Percentiles rank a stretch among this genome's conserved stretches.
Conservation (phyloP, 2,113 vertebrate species). For the Leucosticte australis region DNA sequence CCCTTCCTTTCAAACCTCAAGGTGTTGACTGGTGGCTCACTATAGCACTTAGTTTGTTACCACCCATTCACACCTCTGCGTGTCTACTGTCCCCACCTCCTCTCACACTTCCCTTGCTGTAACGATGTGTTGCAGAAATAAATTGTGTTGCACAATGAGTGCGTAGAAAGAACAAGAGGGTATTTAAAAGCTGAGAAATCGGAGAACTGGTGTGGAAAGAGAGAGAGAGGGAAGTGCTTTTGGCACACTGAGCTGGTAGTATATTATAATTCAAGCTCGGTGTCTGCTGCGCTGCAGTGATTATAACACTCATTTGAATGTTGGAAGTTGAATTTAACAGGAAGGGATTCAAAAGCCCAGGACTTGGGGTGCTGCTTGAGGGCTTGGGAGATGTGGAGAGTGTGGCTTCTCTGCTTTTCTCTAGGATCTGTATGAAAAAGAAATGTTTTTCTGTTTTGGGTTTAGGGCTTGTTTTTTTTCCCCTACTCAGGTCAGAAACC, state of each 20-base stretch:
- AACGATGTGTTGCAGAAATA: conserved; percentile 59
- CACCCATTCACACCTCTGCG: conserved; percentile 57
- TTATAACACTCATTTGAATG: conserved; percentile 2
- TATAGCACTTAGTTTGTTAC: conserved; percentile 34
- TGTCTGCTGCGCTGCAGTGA: neutral
- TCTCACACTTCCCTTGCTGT: conserved; percentile 37
- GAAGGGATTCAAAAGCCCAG: neutral
- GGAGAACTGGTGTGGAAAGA: conserved; percentile 28
- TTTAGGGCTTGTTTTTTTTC: neutral
- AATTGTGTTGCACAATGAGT: conserved; percentile 48
- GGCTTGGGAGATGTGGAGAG: neutral
- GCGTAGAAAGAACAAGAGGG: conserved; percentile 44
- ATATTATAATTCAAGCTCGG: conserved; percentile 31
- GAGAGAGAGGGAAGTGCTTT: conserved; percentile 29
- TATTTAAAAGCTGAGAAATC: conserved; percentile 58
- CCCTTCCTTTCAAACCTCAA: neutral
- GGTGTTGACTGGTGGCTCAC: conserved; percentile 54
- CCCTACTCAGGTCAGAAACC: neutral
- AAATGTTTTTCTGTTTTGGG: neutral
- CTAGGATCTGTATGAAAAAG: neutral
- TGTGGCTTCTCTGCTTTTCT: neutral
- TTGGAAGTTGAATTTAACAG: neutral
- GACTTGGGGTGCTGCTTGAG: neutral
- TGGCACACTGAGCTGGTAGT: neutral
- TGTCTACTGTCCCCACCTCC: conserved; percentile 27